A percentile compares a stretch with the other conserved stretches of the same genome.
Conservation (phyloP, 2,888 invertebrate genomes). For the Stomorhina lunata region DNA sequence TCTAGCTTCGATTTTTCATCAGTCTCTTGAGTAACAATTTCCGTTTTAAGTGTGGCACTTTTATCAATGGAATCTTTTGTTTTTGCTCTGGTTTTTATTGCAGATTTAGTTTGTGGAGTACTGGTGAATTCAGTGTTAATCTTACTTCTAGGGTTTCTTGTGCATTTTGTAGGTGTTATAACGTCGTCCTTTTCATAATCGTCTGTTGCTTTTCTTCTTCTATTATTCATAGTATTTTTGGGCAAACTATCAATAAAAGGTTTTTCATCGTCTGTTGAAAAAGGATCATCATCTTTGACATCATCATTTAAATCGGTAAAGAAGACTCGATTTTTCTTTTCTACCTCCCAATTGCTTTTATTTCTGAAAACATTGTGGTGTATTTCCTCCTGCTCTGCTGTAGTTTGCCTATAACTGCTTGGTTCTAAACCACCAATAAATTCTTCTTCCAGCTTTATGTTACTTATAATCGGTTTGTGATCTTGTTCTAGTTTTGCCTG, state of each 20-base stretch:
- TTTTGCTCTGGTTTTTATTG: constrained; percentile 2
- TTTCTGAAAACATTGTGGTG: constrained; percentile 21
- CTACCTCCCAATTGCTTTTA: background rate
- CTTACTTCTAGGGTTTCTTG: constrained; percentile 29
- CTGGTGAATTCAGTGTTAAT: background rate
- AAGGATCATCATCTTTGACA: constrained; percentile 15
- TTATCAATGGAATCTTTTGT: background rate
- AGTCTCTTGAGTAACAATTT: background rate
- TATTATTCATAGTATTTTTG: constrained; percentile 27
- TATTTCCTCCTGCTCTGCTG: background rate
- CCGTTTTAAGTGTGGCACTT: background rate
- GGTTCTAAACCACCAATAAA: background rate
- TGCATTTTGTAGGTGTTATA: constrained; percentile 5
- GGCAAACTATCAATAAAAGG: constrained; percentile 30
- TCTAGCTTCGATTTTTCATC: background rate
- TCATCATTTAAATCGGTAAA: constrained; percentile 16
- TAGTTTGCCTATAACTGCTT: background rate
- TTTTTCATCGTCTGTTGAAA: constrained; percentile 52
- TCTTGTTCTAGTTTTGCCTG: constrained; percentile 44
- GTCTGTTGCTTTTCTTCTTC: constrained; percentile 15
- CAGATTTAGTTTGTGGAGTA: background rate
- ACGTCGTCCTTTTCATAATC: background rate
- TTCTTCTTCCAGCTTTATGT: constrained; percentile 48
- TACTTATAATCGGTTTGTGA: constrained; percentile 13
- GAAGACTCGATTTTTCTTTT: constrained; percentile 26